Percentiles rank a stretch among this genome's conserved stretches.
phyloP scores from a whole-genome alignment of 92 coral and sea anemone species.

The Parazoanthus swiftii region DNA sequence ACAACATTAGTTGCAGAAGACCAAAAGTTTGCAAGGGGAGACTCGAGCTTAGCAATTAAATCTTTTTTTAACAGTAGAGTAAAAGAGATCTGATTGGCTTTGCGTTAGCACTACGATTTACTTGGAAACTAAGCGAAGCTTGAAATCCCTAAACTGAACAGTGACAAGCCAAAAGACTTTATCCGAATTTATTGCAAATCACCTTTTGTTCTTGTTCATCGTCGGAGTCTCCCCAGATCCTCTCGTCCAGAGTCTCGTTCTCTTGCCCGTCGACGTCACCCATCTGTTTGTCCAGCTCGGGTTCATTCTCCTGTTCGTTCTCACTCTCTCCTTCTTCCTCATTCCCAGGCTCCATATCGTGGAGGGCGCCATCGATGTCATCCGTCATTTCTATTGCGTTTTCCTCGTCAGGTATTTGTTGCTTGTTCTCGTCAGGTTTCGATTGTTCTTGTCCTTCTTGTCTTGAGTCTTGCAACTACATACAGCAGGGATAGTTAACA shows the following conservation, averaged over 20 bases:
- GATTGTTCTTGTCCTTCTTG: slow-evolving; percentile 78
- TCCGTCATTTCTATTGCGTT: slow-evolving; percentile 96
- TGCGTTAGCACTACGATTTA: too few species aligned
- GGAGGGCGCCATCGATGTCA: slow-evolving; percentile 88
- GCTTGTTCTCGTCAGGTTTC: slow-evolving; percentile 63
- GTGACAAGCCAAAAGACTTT: neutral
- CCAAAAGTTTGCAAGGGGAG: too few species aligned
- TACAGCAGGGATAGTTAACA: too few species aligned
- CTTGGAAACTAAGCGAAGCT: too few species aligned
- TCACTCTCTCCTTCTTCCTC: slow-evolving; percentile 56
- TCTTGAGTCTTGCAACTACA: slow-evolving; percentile 73
- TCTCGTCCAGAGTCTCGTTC: slow-evolving; percentile 84
- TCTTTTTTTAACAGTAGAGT: too few species aligned
- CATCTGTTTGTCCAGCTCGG: slow-evolving; percentile 91
- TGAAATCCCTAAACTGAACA: too few species aligned
- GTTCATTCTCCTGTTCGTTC: slow-evolving; percentile 67
- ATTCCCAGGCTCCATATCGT: slow-evolving; percentile 77
- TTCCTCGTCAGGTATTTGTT: slow-evolving; percentile 89
- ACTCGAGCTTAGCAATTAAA: too few species aligned
- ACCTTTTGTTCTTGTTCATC: slow-evolving; percentile 82
- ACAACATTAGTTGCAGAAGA: too few species aligned
- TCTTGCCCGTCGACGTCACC: slow-evolving; percentile 93
- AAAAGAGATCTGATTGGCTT: too few species aligned
- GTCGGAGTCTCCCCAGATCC: slow-evolving; percentile 99
- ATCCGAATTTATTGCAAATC: neutral